Evolutionary conservation across 1,140 invertebrate genomes (phyloP).

Genomic region (Leptinotarsa lineolata): DNA sequence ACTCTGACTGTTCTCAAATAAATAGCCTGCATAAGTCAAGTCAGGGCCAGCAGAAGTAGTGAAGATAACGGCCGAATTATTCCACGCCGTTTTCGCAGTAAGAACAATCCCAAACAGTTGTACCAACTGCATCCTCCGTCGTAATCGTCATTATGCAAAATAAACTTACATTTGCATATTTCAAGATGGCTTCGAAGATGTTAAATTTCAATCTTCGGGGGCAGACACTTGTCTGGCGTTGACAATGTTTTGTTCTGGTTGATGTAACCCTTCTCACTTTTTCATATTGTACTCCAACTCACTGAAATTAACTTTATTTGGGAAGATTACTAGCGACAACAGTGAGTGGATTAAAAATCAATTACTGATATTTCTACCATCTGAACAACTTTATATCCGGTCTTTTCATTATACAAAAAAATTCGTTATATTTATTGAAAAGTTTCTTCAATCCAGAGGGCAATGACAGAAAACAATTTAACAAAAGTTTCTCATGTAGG

Average conservation of each 20-base stretch:
- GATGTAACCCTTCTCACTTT: background rate
- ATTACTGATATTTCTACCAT: too few species aligned
- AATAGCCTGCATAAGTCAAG: slow-evolving; percentile 45
- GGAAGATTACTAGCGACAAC: too few species aligned
- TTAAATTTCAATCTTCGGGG: slow-evolving; percentile 39
- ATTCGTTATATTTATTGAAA: too few species aligned
- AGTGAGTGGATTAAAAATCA: too few species aligned
- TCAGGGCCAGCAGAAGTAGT: slow-evolving; percentile 35
- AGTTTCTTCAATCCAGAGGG: too few species aligned
- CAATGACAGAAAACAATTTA: too few species aligned
- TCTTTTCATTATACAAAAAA: too few species aligned
- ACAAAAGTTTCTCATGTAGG: too few species aligned
- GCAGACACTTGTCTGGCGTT: slow-evolving; percentile 33
- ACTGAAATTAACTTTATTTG: too few species aligned
- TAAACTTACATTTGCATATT: slow-evolving; percentile 47
- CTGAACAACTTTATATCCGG: too few species aligned
- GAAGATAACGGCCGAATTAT: slow-evolving; percentile 47
- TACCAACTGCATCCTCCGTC: slow-evolving; percentile 38
- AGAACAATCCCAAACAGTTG: slow-evolving; percentile 43
- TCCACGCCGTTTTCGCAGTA: slow-evolving; percentile 37
- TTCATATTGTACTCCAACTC: too few species aligned
- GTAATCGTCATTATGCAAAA: slow-evolving; percentile 49
- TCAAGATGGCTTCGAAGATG: slow-evolving; percentile 46
- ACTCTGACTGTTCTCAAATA: slow-evolving; percentile 34
- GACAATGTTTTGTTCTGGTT: slow-evolving; percentile 24